Base-by-base conservation (phyloP, 2,113 vertebrate species). In the Esox niger region DNA sequence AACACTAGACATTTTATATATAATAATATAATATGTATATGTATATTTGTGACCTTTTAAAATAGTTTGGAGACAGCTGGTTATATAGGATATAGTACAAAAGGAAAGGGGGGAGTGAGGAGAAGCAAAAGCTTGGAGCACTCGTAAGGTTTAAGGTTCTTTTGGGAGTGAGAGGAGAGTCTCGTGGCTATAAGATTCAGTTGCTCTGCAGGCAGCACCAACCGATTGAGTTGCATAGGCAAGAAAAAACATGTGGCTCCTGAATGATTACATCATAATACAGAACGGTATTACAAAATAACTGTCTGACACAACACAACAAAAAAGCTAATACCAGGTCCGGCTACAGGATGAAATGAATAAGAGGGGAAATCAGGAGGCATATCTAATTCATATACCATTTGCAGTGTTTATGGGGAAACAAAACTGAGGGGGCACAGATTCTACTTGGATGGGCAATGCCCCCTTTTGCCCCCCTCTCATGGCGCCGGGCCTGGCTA, bases 151-250 rank as follows among this genome's bases (percentile, higher is more conserved):
- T 72, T 77, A 62, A 66, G 60, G 69, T 79, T 70, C 61, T 73
- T 25, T 63, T 78, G n/a, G 66, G 55, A 73, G 70, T 56, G 64
- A 62, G 65, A 68, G 52, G 32, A 64, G 29, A 27, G 66, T 72
- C 27, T 76, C 70, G 55, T 76, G 78, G 65, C 66, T 52, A 79
- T 69, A 68, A 1, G 64, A 82, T 86, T 83, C 83, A 79, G 82
- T 81, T 72, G 81, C 78, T 82, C 75, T 74, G 80, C 38, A 43
- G 38, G 38, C 13, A 66, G 85, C 69, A 78, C n/a, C n/a, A 84
- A 87, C 79, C 70, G 80, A 88, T 77, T 80, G 62, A 82, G 73
- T 90, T 91, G 90, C 90, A 91, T 91, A 91, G 88, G 81, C 82
- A 85, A 86, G 81, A 86, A 84, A 31, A 17, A 87, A 83, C 52